Evolutionary conservation across 1,140 invertebrate species (phyloP), one percentile per base, ranked within the genome.

Genomic region (Bactericera cockerelli): DNA sequence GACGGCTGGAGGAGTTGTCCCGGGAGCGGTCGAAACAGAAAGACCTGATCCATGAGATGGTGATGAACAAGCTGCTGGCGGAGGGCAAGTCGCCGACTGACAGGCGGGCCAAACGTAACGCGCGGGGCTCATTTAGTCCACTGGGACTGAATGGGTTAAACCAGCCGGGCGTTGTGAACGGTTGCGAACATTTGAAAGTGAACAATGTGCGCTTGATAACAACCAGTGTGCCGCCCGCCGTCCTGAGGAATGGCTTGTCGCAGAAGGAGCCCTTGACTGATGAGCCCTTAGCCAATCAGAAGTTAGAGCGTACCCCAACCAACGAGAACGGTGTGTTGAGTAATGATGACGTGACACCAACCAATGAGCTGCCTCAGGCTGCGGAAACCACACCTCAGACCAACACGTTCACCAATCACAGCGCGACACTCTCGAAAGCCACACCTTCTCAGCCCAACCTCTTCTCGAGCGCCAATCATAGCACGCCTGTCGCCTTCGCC

Each of bases 21-120:
- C 77, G 77, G 66, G 80, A 84, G 66, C 74, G 82, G 49, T 76
- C 75, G 3, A 81, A 83, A 68, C 81, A 84, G 65, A 83, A 82
- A 65, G 79, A 79, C 68, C 68, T 85, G 2, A 81, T 85, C 61
- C 82, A 86, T 65, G 83, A 87, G 68, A 74, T 89, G 67, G 77
- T 89, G 25, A 83, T 88, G 79, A 83, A 84, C 56, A 85, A 85
- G 67, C 74, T 87, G 53, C 77, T 81, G 62, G 78, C 80, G 13
- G 79, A 82, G 62, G 83, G 81, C 61, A 81, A 81, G 63, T 76
- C 76, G 3, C 78, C 79, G 2, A 74, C 77, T 1, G 80, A 81
- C 65, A 81, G 76, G 63, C 80, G 70, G 62, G 71, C 68, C 19
- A 75, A 70, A 61, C 69, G 70, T 69, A 72, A 69, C 49, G 73